Conservation (phyloP, 2,113 vertebrate species). For the Cygnus atratus region DNA sequence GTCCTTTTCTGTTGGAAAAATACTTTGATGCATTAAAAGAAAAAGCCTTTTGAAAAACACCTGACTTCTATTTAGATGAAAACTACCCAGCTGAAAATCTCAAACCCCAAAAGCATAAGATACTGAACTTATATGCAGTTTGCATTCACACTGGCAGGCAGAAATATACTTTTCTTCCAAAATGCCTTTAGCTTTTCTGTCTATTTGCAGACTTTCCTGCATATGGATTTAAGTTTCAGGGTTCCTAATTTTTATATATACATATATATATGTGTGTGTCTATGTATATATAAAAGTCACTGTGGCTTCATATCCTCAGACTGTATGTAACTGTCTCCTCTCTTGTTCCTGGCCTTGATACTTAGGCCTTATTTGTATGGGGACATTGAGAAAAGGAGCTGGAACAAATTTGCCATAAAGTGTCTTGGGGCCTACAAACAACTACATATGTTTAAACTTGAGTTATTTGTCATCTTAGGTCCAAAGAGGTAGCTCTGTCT, state of each 20-base stretch:
- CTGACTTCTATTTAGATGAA: constrained; percentile 46
- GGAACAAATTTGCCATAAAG: constrained; percentile 47
- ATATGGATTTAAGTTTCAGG: constrained; percentile 23
- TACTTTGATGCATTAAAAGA: neutral
- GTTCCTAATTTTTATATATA: neutral
- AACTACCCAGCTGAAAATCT: constrained; percentile 37
- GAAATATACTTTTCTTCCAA: constrained; percentile 12
- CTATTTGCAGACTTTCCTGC: neutral
- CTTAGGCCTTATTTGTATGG: constrained; percentile 34
- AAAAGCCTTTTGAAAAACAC: constrained; percentile 13
- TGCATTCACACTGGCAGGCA: neutral
- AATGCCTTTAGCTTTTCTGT: constrained; percentile 28
- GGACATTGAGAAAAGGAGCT: constrained; percentile 63
- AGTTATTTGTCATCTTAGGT: constrained; percentile 60
- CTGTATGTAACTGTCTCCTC: constrained; percentile 23
- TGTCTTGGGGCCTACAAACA: constrained; percentile 61
- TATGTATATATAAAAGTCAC: constrained; percentile 22
- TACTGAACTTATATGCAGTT: neutral
- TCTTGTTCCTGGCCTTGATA: constrained; percentile 27
- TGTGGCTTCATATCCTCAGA: constrained; percentile 20
- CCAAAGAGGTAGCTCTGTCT: constrained; percentile 49
- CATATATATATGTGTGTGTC: neutral
- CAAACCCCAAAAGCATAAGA: neutral
- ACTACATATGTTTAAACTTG: constrained; percentile 52
- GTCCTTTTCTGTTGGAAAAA: constrained; percentile 33